Conservation (phyloP, 2,888 invertebrate species). For the Dysmachus trigonus region DNA sequence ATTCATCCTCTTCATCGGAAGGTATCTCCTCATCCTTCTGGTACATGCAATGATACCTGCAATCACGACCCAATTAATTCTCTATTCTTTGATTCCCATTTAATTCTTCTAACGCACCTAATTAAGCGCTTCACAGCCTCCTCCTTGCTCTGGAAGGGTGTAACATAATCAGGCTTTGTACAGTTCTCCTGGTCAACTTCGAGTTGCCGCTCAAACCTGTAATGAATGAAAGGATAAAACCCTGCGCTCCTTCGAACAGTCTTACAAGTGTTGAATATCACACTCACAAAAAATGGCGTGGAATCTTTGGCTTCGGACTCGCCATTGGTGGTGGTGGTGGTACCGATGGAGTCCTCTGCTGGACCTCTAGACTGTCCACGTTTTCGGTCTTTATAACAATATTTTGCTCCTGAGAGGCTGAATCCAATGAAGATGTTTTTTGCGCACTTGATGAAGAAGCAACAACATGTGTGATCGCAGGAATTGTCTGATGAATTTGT, state of each 20-base stretch:
- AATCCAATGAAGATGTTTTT: background rate
- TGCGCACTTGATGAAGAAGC: background rate
- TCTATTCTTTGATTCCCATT: background rate
- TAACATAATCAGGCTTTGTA: slow-evolving; percentile 76
- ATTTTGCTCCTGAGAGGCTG: background rate
- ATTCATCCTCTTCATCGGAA: slow-evolving; percentile 75
- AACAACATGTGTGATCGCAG: background rate
- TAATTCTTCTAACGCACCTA: slow-evolving; percentile 57
- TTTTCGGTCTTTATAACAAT: slow-evolving; percentile 39
- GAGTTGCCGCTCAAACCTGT: slow-evolving; percentile 78
- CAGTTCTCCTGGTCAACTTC: slow-evolving; percentile 80
- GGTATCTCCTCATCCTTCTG: slow-evolving; percentile 68
- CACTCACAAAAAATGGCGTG: slow-evolving; percentile 66
- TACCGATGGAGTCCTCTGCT: slow-evolving; percentile 53
- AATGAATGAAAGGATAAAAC: slow-evolving; percentile 44
- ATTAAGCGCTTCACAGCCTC: slow-evolving; percentile 81
- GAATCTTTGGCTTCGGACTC: slow-evolving; percentile 63
- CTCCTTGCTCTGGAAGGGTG: slow-evolving; percentile 75
- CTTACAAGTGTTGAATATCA: slow-evolving; percentile 57
- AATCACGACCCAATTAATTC: slow-evolving; percentile 29
- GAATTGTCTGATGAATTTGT: background rate
- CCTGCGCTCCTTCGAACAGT: background rate
- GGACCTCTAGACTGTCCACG: slow-evolving; percentile 34
- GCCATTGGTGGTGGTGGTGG: slow-evolving; percentile 61
- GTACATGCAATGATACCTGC: slow-evolving; percentile 78